A percentile compares a stretch with the other conserved stretches of the same genome.
Evolutionary conservation across 1,140 invertebrate genomes (phyloP).

Genomic region (Drosophila ambigua): DNA sequence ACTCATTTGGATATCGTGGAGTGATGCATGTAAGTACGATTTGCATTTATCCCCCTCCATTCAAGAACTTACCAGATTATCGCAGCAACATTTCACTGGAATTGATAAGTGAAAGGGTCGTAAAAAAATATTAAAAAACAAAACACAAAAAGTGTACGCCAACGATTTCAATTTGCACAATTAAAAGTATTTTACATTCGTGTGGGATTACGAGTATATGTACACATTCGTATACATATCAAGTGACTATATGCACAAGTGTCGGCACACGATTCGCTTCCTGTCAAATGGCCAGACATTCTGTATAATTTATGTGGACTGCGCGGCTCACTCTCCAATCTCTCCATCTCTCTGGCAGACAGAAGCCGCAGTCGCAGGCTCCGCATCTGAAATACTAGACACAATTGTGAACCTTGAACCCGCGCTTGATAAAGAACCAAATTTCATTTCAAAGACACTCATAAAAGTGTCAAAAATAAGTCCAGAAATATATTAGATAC

Average conservation of each 20-base stretch:
- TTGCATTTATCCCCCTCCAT: not conserved
- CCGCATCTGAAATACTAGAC: conserved; percentile 17
- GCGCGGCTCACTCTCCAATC: not conserved
- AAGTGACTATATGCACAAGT: not conserved
- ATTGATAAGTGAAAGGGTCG: not conserved
- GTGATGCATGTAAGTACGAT: conserved; percentile 36
- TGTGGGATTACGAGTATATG: not conserved
- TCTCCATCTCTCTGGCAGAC: not conserved
- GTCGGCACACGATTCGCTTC: conserved; percentile 10
- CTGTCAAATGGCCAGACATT: conserved; percentile 5
- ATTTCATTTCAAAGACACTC: conserved; percentile 14
- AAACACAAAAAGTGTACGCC: not conserved
- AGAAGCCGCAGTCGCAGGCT: not conserved
- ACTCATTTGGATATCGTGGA: conserved; percentile 25
- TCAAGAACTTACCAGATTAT: not conserved
- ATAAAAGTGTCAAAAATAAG: not conserved
- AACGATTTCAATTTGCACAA: conserved; percentile 29
- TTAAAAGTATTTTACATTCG: not conserved
- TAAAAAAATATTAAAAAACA: not conserved
- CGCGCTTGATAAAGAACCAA: conserved; percentile 13
- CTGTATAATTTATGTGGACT: conserved; percentile 10
- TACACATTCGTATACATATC: not conserved
- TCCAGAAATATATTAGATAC: not conserved
- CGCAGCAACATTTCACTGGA: not conserved
- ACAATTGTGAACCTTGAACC: conserved; percentile 24